Evolutionary conservation across 2,113 vertebrate genomes (phyloP).

Genomic region (Camelus bactrianus): DNA sequence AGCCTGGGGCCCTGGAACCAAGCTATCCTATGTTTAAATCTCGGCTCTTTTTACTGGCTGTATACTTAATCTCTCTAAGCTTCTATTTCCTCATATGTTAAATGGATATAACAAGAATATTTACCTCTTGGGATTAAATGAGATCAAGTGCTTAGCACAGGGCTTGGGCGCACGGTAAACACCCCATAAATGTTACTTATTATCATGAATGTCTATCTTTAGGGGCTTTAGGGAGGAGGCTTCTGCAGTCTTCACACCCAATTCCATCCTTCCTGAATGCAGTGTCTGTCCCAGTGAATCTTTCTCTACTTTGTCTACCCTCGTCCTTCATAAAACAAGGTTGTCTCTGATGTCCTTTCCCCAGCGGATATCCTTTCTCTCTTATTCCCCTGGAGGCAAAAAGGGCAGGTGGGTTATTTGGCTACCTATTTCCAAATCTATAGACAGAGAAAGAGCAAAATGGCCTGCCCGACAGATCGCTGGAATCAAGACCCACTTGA

Average conservation of each 20-base stretch:
- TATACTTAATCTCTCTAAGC: conserved; percentile 67
- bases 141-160: conserved; percentile 74
- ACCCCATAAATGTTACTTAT: conserved; percentile 71
- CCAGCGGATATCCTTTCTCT: background rate
- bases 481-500: conserved; percentile 45
- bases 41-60: conserved; percentile 43
- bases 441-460: background rate
- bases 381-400: background rate
- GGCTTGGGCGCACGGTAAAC: conserved; percentile 40
- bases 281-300: background rate
- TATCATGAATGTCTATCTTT: conserved; percentile 62
- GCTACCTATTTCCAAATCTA: conserved; percentile 10
- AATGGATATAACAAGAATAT: conserved; percentile 56
- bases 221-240: background rate
- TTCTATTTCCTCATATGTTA: conserved; percentile 62
- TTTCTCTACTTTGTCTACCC: background rate
- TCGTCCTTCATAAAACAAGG: background rate
- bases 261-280: background rate
- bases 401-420: background rate
- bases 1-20: background rate
- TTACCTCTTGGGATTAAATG: conserved; percentile 71
- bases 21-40: conserved; percentile 9
- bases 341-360: background rate
- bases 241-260: background rate
- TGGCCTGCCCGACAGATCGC: background rate